Percentiles rank a stretch among this genome's conserved stretches.
Evolutionary conservation across 2,888 invertebrate species (phyloP).

Genomic region (Melieria omissa): DNA sequence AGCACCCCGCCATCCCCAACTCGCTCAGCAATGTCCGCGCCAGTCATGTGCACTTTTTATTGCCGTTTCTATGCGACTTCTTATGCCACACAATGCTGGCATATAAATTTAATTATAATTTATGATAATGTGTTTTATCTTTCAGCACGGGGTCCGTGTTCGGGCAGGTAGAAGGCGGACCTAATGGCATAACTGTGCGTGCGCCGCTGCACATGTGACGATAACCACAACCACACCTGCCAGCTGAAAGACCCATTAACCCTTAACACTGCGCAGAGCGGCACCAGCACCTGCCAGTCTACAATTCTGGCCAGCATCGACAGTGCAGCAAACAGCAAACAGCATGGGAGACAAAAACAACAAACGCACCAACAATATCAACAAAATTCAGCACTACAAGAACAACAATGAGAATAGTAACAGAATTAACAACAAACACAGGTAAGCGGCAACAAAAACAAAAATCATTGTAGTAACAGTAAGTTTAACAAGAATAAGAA

Average conservation of each 20-base stretch:
- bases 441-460: too few relatives aligned
- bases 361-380: background rate
- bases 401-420: too few relatives aligned
- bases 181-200: too few relatives aligned
- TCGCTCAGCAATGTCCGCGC: too few relatives aligned
- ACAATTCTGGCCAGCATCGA: background rate
- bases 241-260: constrained; percentile 3
- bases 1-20: too few relatives aligned
- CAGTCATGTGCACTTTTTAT: background rate
- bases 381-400: background rate
- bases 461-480: too few relatives aligned
- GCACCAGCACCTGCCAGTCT: background rate
- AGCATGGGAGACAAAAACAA: constrained; percentile 12
- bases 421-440: too few relatives aligned
- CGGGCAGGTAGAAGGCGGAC: too few relatives aligned
- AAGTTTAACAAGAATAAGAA: too few relatives aligned
- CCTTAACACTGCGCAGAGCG: background rate
- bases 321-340: background rate
- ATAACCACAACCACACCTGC: constrained; percentile 9
- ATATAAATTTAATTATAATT: constrained; percentile 52
- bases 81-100: constrained; percentile 32
- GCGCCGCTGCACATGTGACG: background rate
- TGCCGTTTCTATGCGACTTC: background rate
- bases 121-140: constrained; percentile 51
- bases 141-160: background rate